phyloP scores from a whole-genome alignment of 1,140 invertebrate genomes.

The Macrosteles quadrilineatus region DNA sequence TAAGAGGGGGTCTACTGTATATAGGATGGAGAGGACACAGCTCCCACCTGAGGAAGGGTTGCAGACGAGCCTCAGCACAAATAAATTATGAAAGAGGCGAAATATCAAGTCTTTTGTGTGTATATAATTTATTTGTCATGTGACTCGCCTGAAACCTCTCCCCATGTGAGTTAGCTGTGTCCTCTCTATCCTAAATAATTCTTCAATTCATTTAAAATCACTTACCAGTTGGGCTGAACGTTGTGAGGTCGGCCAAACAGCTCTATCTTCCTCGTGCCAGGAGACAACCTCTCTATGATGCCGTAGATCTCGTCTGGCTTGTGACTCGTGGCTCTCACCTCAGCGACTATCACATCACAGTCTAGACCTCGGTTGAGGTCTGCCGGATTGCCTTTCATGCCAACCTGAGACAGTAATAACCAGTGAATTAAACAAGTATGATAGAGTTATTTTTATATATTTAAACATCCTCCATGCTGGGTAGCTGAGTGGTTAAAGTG shows the following conservation, averaged over 20 bases:
- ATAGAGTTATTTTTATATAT: slow-evolving; percentile 10
- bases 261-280: slow-evolving; percentile 96
- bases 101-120: too few relatives aligned
- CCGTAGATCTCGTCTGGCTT: slow-evolving; percentile 99
- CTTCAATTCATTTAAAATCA: too few relatives aligned
- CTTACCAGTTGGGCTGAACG: slow-evolving; percentile 95
- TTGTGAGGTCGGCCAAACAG: slow-evolving; percentile 97
- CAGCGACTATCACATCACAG: slow-evolving; percentile 97
- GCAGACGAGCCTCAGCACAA: too few relatives aligned
- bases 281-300: slow-evolving; percentile 82
- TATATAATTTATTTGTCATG: too few relatives aligned
- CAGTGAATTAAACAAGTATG: background rate
- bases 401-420: slow-evolving; percentile 57
- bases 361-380: slow-evolving; percentile 92
- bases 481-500: too few relatives aligned
- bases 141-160: too few relatives aligned
- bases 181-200: too few relatives aligned
- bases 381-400: slow-evolving; percentile 93
- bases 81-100: too few relatives aligned
- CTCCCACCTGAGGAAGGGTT: too few relatives aligned
- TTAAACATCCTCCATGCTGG: background rate
- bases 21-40: too few relatives aligned
- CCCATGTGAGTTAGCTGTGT: too few relatives aligned
- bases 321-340: slow-evolving; percentile 95
- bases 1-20: too few relatives aligned